Base-by-base conservation (phyloP, 23 tunicate species). In the Botrylloides violaceus region DNA sequence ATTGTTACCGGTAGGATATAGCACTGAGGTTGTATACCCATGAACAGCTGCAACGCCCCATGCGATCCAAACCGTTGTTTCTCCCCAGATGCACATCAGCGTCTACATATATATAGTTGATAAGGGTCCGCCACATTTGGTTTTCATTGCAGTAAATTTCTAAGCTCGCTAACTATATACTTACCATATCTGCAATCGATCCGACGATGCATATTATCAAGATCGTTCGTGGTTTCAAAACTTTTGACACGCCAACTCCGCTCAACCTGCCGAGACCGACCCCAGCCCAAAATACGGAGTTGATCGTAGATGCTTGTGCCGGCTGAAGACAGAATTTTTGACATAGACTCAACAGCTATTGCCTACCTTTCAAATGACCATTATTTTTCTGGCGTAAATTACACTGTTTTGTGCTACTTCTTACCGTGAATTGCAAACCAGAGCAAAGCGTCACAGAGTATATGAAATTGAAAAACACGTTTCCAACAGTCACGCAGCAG, bases 261-360 rank as follows among this genome's bases (percentile, higher is more conserved):
- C 96, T 76, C 2, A 83, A 80, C 35, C 99, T 59, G 18, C 99
- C 99, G 19, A 79, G 76, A 1, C 77, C 75, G 32, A 95, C 83
- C 7, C 99, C 99, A 49, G 74, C 80, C 99, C 99, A 95, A 61
- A 86, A 95, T 21, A 95, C 25, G 12, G 94, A 75, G 83, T 87
- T 95, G 2, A 95, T 36, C 5, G 66, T 71, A 1, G 99, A 71
- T 20, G 99, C 89, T 53, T 95, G 74, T 12, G 73, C 19, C 29
- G 83, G 84, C 97, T 90, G 27, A 29, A 65, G 3, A 76, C 1
- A 1, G 30, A n/a, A n/a, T n/a, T n/a, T n/a, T n/a, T n/a, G n/a
- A n/a, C n/a, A n/a, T n/a, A n/a, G n/a, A n/a, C n/a, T n/a, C n/a
- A n/a, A n/a, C n/a, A n/a, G n/a, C n/a, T n/a, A n/a, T n/a, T n/a